Conservation (phyloP, 2,113 vertebrate genomes). For the Corythoichthys haematopterus region DNA sequence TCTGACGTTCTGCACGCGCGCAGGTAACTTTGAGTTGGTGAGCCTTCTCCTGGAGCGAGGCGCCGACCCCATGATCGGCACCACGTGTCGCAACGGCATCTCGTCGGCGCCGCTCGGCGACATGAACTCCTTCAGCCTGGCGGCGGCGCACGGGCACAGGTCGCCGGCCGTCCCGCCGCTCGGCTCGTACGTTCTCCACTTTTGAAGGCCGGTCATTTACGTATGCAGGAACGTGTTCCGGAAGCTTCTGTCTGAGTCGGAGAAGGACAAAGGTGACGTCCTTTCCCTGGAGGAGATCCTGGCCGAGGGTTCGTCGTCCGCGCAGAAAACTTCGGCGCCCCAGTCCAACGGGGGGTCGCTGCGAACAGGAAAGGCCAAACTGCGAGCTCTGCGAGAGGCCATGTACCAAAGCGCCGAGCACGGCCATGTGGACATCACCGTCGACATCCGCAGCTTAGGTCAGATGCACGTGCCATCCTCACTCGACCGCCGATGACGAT, state of each 20-base stretch:
- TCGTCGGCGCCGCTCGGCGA: slow-evolving; percentile 69
- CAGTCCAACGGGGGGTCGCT: slow-evolving; percentile 63
- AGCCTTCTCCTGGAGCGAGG: slow-evolving; percentile 74
- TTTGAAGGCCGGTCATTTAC: neutral
- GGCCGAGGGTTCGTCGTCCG: slow-evolving; percentile 69
- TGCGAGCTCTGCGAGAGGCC: slow-evolving; percentile 78
- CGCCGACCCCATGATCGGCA: slow-evolving; percentile 75
- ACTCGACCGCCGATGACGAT: neutral
- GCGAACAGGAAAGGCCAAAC: slow-evolving; percentile 77
- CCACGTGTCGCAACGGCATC: slow-evolving; percentile 72
- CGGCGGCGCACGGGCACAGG: slow-evolving; percentile 79
- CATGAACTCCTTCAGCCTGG: slow-evolving; percentile 77
- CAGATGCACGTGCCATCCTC: slow-evolving; percentile 37
- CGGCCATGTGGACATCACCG: slow-evolving; percentile 80
- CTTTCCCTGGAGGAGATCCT: slow-evolving; percentile 78
- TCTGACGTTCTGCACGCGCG: neutral
- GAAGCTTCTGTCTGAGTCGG: slow-evolving; percentile 73
- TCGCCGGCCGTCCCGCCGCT: slow-evolving; percentile 28
- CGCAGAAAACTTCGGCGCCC: slow-evolving; percentile 50
- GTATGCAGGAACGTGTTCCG: slow-evolving; percentile 74
- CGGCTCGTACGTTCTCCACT: neutral
- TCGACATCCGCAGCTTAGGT: slow-evolving; percentile 81
- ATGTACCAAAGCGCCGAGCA: slow-evolving; percentile 81
- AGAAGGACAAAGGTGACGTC: slow-evolving; percentile 74
- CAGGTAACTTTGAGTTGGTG: slow-evolving; percentile 78